Base-by-base conservation (phyloP, 1,140 invertebrate species). In the Anagrus nilaparvatae region DNA sequence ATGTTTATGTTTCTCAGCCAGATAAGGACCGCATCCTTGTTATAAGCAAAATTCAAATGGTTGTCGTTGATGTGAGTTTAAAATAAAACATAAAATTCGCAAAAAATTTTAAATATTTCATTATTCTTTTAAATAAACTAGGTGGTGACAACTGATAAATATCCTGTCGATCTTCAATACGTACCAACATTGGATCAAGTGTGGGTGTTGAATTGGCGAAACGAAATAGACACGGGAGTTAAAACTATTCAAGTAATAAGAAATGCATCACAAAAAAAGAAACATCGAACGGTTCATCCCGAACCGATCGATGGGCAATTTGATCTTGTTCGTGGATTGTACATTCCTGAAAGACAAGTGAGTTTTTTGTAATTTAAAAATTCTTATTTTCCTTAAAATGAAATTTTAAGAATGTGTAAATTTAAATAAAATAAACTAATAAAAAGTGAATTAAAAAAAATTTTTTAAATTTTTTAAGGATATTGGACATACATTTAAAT, bases 291-390 rank as follows among this genome's bases (percentile, higher is more conserved):
- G 0, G 81, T 87, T 2, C 83, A 87, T 56, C 82, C 82, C 0
- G 82, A 86, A 56, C 82, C 84, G 3, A 80, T 87, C 21, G 81
- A 84, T 53, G 81, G 82, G 5, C 80, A 84, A 55, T 86, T 87
- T 60, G 83, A 86, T 65, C 67, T 84, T 37, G 82, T 87, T 13
- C 67, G 76, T 46, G 75, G 78, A 43, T 61, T 87, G 19, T 85
- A 83, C 58, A 74, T 86, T 33, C 82, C 84, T 2, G 72, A 77
- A 8, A 54, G 59, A 19, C 71, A 73, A 60, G 73, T 73, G 46
- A 12, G 37, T n/a, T n/a, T n/a, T n/a, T n/a, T n/a, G n/a, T n/a
- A 10, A 1, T 4, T 4, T 20, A 7, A 16, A 8, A 33, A 33
- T 33, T 33, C 12, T 1, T 21, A 19, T 12, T 13, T 21, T 24